Conservation (phyloP, 2,888 invertebrate genomes). For the Pheosia gnoma region DNA sequence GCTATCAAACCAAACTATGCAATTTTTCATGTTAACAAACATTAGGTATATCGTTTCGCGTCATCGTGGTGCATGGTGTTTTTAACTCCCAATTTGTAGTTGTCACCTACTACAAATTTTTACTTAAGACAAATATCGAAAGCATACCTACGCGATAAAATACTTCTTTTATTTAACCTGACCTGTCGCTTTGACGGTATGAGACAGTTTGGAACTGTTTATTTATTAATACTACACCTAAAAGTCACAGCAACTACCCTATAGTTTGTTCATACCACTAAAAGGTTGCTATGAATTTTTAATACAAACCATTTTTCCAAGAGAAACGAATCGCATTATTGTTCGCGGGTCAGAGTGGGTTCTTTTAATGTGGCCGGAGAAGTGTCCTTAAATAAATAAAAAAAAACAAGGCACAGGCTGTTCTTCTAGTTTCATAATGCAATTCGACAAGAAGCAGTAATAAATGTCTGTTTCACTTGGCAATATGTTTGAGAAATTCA, state of each 20-base stretch:
- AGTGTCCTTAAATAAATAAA: slow-evolving; percentile 44
- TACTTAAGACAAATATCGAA: no score
- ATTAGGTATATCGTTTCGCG: no score
- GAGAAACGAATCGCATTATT: slow-evolving; percentile 28
- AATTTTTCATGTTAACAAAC: no score
- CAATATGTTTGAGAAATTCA: not conserved
- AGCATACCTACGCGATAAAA: no score
- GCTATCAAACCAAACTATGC: no score
- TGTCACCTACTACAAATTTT: no score
- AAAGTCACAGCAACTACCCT: slow-evolving; percentile 14
- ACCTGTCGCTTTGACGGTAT: not conserved
- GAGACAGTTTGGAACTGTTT: not conserved
- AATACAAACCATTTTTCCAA: slow-evolving; percentile 35
- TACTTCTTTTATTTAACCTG: not conserved
- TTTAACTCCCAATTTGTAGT: no score
- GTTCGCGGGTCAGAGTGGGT: slow-evolving; percentile 28
- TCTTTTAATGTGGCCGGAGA: slow-evolving; percentile 39
- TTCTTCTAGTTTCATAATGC: slow-evolving; percentile 17
- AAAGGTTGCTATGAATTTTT: slow-evolving; percentile 38
- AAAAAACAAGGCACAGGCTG: slow-evolving; percentile 20
- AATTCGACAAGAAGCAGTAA: not conserved
- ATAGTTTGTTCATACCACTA: slow-evolving; percentile 26
- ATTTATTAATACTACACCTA: slow-evolving; percentile 1
- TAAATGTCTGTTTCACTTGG: not conserved
- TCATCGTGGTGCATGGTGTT: no score